These are phyloP conservation scores for Malurus alboscapulatus DNA, from an alignment of 2,113 vertebrate genomes.

Conservation along the genomic window DNA sequence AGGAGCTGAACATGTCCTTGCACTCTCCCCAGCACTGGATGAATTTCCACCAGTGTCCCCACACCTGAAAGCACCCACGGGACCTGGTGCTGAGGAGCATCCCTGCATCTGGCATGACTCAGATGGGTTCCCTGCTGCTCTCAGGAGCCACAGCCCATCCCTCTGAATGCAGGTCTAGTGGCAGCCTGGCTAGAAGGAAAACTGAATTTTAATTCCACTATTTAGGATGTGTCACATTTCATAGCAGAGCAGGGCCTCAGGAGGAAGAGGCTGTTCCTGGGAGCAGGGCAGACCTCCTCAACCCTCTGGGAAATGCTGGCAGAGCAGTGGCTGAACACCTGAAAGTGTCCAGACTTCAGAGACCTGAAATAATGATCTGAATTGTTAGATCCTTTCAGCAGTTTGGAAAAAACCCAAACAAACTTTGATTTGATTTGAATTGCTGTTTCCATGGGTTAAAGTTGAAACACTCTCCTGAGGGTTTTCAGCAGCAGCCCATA, in stretches of 20 bases:
- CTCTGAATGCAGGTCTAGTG: fast-evolving
- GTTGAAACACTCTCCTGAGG: background rate
- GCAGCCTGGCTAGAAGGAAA: background rate
- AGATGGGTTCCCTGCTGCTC: fast-evolving
- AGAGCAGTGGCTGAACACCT: background rate
- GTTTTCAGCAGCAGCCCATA: background rate
- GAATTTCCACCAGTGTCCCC: background rate
- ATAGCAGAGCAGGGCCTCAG: fast-evolving
- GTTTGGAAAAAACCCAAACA: background rate
- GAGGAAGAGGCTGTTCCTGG: fast-evolving
- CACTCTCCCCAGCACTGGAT: background rate
- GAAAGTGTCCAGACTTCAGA: background rate
- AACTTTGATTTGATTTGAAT: background rate
- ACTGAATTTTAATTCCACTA: fast-evolving
- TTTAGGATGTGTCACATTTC: background rate
- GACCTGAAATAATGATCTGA: background rate
- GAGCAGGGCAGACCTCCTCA: background rate
- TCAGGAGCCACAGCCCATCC: background rate
- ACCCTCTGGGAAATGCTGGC: background rate
- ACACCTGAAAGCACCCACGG: fast-evolving
- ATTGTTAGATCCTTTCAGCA: background rate
- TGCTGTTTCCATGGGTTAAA: background rate
- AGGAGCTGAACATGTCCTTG: background rate
- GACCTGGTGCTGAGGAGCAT: background rate
- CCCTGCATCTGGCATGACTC: fast-evolving